These are phyloP conservation scores for Hoplodrina ambigua DNA, from an alignment of 2,888 invertebrate species.

Conservation along the genomic window DNA sequence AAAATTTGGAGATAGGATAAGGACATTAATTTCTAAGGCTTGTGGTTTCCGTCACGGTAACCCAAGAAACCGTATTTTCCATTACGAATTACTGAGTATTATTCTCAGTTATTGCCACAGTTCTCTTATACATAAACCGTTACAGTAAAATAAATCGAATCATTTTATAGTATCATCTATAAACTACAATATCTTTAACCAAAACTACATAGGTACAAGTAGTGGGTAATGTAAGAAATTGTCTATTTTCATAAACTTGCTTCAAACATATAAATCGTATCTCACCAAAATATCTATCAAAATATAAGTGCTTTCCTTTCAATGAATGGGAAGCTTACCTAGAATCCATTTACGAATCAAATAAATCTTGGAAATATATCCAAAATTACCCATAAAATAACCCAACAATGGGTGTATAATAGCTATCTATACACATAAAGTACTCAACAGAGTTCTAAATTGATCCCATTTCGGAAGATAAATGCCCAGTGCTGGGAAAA, in stretches of 20 bases:
- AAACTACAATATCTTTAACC: too few species aligned
- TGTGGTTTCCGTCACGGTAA: too few species aligned
- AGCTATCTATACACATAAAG: conserved; percentile 50
- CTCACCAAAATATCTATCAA: conserved; percentile 1
- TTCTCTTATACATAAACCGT: too few species aligned
- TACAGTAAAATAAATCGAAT: too few species aligned
- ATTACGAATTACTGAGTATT: too few species aligned
- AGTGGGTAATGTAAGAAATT: neutral
- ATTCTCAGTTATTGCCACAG: too few species aligned
- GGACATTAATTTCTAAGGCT: too few species aligned
- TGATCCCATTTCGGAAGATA: conserved; percentile 74
- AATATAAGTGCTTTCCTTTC: conserved; percentile 31
- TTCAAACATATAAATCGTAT: conserved; percentile 14
- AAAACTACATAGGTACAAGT: neutral
- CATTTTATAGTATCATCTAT: too few species aligned
- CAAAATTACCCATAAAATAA: conserved; percentile 54
- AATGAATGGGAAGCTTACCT: conserved; percentile 25
- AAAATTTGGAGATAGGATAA: too few species aligned
- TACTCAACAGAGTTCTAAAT: conserved; percentile 63
- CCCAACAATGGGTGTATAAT: conserved; percentile 37
- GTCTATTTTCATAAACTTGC: neutral
- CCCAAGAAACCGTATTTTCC: too few species aligned
- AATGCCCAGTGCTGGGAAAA: conserved; percentile 72
- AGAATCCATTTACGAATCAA: conserved; percentile 44
- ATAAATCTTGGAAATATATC: conserved; percentile 48